Conservation (phyloP, 2,113 vertebrate genomes). For the Saimiri boliviensis region DNA sequence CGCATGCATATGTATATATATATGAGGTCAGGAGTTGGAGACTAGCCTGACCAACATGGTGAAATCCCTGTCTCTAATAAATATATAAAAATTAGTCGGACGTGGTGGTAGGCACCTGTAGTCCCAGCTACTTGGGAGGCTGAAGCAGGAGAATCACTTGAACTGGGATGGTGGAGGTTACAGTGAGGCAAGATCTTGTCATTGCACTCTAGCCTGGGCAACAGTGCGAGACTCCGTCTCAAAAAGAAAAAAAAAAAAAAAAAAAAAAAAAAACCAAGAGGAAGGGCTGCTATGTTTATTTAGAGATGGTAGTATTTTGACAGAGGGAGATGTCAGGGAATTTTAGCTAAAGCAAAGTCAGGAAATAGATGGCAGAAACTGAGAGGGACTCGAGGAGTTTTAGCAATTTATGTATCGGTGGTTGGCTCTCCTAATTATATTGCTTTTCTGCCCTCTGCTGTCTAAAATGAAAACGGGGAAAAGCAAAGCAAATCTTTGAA, state of each 20-base stretch:
- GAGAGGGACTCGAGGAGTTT: background rate
- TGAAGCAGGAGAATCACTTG: too few relatives aligned
- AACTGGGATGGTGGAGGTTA: too few relatives aligned
- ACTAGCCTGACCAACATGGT: background rate
- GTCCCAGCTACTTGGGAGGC: too few relatives aligned
- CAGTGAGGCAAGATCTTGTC: too few relatives aligned
- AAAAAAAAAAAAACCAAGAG: background rate
- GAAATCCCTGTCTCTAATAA: too few relatives aligned
- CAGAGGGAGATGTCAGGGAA: background rate
- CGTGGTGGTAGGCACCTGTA: background rate
- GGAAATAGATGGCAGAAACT: background rate
- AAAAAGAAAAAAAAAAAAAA: background rate
- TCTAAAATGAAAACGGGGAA: background rate
- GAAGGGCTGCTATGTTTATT: background rate
- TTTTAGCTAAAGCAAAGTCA: background rate
- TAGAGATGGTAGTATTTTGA: background rate
- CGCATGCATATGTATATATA: too few relatives aligned
- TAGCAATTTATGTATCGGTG: background rate
- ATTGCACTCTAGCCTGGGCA: too few relatives aligned
- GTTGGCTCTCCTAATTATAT: background rate
- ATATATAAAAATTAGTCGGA: too few relatives aligned
- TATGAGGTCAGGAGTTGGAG: background rate
- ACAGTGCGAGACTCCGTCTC: background rate
- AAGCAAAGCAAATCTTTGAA: background rate
- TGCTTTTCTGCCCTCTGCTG: conserved; percentile 18